These are phyloP conservation scores for Chesias legatella DNA, from an alignment of 2,888 invertebrate species.

Conservation along the genomic window DNA sequence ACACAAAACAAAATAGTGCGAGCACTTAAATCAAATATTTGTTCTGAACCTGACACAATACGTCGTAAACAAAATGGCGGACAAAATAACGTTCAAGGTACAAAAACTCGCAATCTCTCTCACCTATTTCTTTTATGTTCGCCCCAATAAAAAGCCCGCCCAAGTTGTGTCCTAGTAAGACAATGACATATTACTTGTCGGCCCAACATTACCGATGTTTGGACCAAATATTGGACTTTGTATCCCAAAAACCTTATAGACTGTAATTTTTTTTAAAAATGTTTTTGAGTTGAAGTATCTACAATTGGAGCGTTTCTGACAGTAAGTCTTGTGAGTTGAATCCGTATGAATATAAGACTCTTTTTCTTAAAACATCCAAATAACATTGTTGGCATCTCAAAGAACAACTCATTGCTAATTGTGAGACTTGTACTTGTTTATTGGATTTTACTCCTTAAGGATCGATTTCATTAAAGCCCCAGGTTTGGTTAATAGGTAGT, in stretches of 20 bases:
- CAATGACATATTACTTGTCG: slow-evolving; percentile 27
- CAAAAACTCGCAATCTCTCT: slow-evolving; percentile 19
- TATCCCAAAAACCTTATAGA: background rate
- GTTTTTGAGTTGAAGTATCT: no score
- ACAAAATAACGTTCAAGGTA: slow-evolving; percentile 21
- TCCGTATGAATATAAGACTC: no score
- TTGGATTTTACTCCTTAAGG: no score
- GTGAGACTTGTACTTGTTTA: no score
- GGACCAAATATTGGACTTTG: slow-evolving; percentile 3
- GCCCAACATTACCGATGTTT: slow-evolving; percentile 9
- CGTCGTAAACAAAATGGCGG: slow-evolving; percentile 25
- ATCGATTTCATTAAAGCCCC: no score
- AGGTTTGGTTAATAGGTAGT: no score
- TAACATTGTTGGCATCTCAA: no score
- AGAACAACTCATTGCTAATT: no score
- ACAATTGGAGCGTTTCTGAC: no score
- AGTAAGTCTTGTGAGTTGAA: no score
- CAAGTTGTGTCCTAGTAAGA: slow-evolving; percentile 24
- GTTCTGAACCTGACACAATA: slow-evolving; percentile 17
- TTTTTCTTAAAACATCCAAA: no score
- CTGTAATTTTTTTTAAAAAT: no score
- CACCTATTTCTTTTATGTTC: slow-evolving; percentile 27
- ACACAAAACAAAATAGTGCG: slow-evolving; percentile 9
- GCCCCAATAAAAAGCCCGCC: slow-evolving; percentile 22
- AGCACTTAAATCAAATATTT: slow-evolving; percentile 21